phyloP scores from a whole-genome alignment of 2,888 invertebrate species.

The Papilio demoleus region DNA sequence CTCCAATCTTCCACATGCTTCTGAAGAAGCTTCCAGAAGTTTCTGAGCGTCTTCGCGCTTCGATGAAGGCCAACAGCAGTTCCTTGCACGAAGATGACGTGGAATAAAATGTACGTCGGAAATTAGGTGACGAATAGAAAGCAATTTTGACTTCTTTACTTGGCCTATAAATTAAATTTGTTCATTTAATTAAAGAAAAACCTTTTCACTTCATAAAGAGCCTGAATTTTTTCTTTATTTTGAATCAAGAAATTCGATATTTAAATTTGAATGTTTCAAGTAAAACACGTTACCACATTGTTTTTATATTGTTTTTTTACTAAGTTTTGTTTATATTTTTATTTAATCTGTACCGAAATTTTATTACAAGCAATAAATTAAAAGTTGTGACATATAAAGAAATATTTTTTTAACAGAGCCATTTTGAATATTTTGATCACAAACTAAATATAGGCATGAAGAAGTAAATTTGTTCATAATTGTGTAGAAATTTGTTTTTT shows the following conservation, averaged over 20 bases:
- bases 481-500: conserved; percentile 17
- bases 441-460: conserved; percentile 22
- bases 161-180: conserved; percentile 36
- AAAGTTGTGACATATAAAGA: not conserved
- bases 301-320: not conserved
- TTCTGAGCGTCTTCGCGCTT: conserved; percentile 72
- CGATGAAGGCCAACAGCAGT: conserved; percentile 68
- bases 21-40: conserved; percentile 91
- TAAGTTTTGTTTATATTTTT: not conserved
- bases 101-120: conserved; percentile 58
- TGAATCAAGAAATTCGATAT: no score
- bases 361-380: conserved; percentile 4
- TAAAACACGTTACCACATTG: not conserved
- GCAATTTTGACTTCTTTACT: conserved; percentile 18
- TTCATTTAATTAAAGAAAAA: not conserved
- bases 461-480: conserved; percentile 21
- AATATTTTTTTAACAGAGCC: not conserved
- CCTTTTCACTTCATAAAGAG: not conserved
- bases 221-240: not conserved
- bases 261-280: not conserved
- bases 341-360: conserved; percentile 1
- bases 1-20: conserved; percentile 95
- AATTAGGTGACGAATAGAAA: conserved; percentile 20
- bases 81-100: conserved; percentile 76
- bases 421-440: conserved; percentile 1